Evolutionary conservation across 2,797 vertebrate species (phyloP).

Genomic region (Chrysocyon brachyurus): DNA sequence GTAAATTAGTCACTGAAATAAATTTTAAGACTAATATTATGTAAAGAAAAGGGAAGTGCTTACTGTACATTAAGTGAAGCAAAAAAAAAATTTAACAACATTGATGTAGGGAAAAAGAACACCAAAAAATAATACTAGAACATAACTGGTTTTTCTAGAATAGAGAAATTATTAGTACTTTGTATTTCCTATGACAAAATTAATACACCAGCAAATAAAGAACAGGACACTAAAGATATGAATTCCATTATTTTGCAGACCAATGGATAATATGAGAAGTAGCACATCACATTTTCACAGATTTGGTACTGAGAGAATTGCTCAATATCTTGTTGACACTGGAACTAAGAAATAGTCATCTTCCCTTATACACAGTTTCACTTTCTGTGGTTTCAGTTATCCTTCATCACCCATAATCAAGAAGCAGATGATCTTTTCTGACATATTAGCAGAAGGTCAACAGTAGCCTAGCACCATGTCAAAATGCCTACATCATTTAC

Average conservation of each 20-base stretch:
- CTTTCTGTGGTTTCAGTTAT: neutral
- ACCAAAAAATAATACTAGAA: slow-evolving; percentile 9
- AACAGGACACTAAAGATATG: neutral
- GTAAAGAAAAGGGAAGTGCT: slow-evolving; percentile 35
- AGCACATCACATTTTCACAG: slow-evolving; percentile 30
- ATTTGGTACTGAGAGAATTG: slow-evolving; percentile 5
- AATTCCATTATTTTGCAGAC: slow-evolving; percentile 41
- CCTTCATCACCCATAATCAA: neutral
- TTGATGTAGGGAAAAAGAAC: neutral
- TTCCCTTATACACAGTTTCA: neutral
- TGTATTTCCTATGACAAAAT: slow-evolving; percentile 31
- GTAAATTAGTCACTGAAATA: slow-evolving; percentile 25
- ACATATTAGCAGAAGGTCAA: neutral
- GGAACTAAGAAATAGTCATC: neutral
- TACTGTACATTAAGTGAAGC: neutral
- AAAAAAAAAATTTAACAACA: neutral
- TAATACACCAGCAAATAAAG: slow-evolving; percentile 43
- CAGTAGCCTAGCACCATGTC: neutral
- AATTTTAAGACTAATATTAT: neutral
- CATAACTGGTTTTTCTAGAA: neutral
- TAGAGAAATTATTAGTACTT: neutral
- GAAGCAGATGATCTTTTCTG: neutral
- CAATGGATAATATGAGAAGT: slow-evolving; percentile 28
- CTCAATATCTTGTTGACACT: neutral
- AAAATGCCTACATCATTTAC: neutral